Conservation (phyloP, 1,140 invertebrate genomes). For the Cyphomyrmex costatus region DNA sequence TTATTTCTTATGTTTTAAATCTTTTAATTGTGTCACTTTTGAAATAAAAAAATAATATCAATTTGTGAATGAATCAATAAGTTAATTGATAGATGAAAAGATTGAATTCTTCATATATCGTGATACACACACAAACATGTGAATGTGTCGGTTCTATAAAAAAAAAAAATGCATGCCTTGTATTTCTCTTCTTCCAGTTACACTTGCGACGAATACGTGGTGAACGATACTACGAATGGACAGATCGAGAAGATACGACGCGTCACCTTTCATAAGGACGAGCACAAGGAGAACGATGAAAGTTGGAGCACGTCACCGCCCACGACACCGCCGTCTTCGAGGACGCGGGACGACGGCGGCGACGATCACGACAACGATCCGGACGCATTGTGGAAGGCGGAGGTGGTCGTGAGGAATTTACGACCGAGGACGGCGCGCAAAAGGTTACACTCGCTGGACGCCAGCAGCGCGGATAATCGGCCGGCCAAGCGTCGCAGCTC, state of each 20-base stretch:
- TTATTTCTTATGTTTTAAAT: too few species aligned
- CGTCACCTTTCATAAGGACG: constrained; percentile 80
- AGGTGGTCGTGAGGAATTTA: constrained; percentile 88
- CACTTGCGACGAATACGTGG: constrained; percentile 93
- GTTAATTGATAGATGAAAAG: background rate
- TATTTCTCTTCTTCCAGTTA: constrained; percentile 88
- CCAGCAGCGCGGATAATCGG: constrained; percentile 87
- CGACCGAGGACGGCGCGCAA: constrained; percentile 89
- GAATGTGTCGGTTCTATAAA: too few species aligned
- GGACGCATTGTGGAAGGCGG: constrained; percentile 84
- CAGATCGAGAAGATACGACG: constrained; percentile 89
- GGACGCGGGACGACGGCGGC: constrained; percentile 71
- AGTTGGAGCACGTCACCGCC: constrained; percentile 82
- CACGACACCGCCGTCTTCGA: constrained; percentile 76
- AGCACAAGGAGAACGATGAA: constrained; percentile 84
- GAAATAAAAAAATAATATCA: background rate
- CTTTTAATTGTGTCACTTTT: too few species aligned
- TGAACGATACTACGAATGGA: constrained; percentile 90
- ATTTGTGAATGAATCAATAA: background rate
- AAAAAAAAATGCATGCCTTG: background rate
- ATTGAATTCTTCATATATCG: background rate
- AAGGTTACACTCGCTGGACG: constrained; percentile 88
- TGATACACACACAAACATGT: background rate
- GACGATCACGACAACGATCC: constrained; percentile 80
- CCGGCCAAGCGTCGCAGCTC: constrained; percentile 86